Base-by-base conservation (phyloP, 1,140 invertebrate species). In the Drosophila ironensis region DNA sequence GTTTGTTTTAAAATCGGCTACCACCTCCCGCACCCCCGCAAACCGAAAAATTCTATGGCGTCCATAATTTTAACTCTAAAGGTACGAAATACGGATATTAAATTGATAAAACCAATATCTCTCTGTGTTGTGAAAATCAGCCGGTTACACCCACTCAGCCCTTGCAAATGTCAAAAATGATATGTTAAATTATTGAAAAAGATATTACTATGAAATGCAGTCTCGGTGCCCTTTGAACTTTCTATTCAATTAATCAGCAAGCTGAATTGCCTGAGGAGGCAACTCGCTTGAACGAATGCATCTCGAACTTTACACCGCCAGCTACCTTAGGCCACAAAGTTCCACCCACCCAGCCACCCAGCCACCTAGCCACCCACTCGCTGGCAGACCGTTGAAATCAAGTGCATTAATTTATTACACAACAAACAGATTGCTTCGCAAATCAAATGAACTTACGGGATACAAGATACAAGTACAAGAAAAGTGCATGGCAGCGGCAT, bases 351-450 rank as follows among this genome's bases (percentile, higher is more conserved):
- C 28, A 30, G n/a, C 30, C 27, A 9, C 25, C 8, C 1, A 30
- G n/a, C 16, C 7, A 5, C 38, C n/a, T 0, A 30, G 9, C 12
- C 51, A 6, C 28, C 11, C 8, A 17, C 50, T 44, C 11, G 25
- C 9, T 14, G 37, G 35, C 52, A 69, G 64, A 48, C 66, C 75
- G 57, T 80, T 84, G 73, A 77, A 84, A 84, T 70, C 48, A 76
- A 81, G 70, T 78, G 78, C 80, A 84, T 84, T 84, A 73, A 84
- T 84, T 84, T 84, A 84, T 86, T 78, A 76, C 73, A 76, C 57
- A 77, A 72, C 69, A 67, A 80, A 67, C 76, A 80, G 76, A 80
- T 80, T 80, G 76, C 76, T 72, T 70, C 37, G 78, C 78, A 70
- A 84, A 84, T 84, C 78, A 78, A 78, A 66, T 33, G 56, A 61